phyloP scores from a whole-genome alignment of 1,140 invertebrate genomes.

The Cheumatopsyche charites region DNA sequence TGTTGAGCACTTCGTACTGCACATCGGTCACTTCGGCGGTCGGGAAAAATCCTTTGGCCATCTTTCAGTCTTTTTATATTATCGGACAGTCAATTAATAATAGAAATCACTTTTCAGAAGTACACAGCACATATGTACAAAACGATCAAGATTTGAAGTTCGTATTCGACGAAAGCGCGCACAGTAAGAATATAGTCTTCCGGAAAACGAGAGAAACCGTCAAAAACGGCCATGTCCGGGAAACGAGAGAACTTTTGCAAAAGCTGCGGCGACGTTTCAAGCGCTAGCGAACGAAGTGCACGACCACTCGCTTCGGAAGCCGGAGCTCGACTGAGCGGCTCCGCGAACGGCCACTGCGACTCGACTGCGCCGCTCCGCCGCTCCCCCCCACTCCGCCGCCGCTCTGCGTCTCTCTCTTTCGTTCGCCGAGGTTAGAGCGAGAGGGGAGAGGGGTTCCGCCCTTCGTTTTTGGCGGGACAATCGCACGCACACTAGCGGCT shows the following conservation, averaged over 20 bases:
- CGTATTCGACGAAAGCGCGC: background rate
- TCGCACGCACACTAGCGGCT: too few species aligned
- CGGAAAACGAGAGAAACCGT: background rate
- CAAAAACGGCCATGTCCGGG: background rate
- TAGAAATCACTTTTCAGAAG: background rate
- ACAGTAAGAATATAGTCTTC: background rate
- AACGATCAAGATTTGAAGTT: background rate
- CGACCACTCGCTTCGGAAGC: background rate
- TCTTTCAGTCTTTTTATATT: slow-evolving; percentile 39
- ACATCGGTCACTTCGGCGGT: slow-evolving; percentile 60
- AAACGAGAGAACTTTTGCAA: background rate
- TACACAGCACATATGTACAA: background rate
- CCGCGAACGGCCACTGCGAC: background rate
- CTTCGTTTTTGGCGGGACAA: too few species aligned
- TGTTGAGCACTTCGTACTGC: slow-evolving; percentile 61
- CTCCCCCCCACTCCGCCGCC: too few species aligned
- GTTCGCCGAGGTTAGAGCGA: background rate
- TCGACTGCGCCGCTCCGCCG: background rate
- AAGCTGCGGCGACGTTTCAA: background rate
- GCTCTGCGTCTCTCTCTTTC: too few species aligned
- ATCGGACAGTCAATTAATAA: too few species aligned
- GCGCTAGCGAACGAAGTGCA: background rate
- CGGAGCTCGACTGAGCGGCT: background rate
- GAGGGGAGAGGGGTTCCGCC: background rate
- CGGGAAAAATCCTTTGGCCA: slow-evolving; percentile 62